These are phyloP conservation scores for Mythimna lalbum DNA, from an alignment of 2,888 invertebrate genomes.

Conservation along the genomic window DNA sequence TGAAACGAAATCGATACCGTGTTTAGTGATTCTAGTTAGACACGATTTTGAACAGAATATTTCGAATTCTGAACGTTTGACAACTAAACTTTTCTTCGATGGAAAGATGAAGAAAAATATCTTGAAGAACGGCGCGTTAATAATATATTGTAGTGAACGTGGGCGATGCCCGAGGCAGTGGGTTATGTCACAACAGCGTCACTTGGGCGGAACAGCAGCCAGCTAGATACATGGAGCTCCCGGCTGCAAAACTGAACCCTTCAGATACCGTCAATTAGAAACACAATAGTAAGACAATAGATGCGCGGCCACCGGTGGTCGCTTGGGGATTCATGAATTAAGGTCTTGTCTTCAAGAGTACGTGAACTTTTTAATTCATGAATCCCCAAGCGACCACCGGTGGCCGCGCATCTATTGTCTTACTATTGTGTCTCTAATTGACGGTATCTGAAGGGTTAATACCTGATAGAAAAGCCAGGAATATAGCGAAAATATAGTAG, in stretches of 20 bases:
- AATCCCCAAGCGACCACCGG: too few relatives aligned
- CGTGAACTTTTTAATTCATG: not conserved
- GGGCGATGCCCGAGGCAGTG: constrained; percentile 35
- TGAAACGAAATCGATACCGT: constrained; percentile 11
- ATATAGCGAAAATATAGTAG: not conserved
- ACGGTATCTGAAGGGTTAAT: too few relatives aligned
- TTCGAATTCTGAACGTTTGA: constrained; percentile 1
- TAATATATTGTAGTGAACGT: constrained; percentile 44
- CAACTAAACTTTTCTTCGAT: constrained; percentile 22
- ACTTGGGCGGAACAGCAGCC: constrained; percentile 24
- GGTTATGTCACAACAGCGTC: constrained; percentile 44
- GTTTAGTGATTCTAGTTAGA: not conserved
- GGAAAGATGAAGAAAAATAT: constrained; percentile 43
- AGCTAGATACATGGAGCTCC: constrained; percentile 9
- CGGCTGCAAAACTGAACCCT: constrained; percentile 37
- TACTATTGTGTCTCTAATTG: too few relatives aligned
- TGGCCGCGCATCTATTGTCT: too few relatives aligned
- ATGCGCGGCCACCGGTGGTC: too few relatives aligned
- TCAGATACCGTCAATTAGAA: too few relatives aligned
- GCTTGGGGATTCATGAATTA: too few relatives aligned
- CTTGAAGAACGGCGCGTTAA: constrained; percentile 37
- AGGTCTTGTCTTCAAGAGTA: constrained; percentile 30
- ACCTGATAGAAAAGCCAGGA: not conserved
- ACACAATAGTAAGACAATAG: too few relatives aligned
- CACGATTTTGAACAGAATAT: constrained; percentile 5